Percentiles rank a stretch among this genome's conserved stretches.
These are phyloP conservation scores for Actinostola sp. DNA, from an alignment of 92 coral and sea anemone species.

Conservation along the genomic window DNA sequence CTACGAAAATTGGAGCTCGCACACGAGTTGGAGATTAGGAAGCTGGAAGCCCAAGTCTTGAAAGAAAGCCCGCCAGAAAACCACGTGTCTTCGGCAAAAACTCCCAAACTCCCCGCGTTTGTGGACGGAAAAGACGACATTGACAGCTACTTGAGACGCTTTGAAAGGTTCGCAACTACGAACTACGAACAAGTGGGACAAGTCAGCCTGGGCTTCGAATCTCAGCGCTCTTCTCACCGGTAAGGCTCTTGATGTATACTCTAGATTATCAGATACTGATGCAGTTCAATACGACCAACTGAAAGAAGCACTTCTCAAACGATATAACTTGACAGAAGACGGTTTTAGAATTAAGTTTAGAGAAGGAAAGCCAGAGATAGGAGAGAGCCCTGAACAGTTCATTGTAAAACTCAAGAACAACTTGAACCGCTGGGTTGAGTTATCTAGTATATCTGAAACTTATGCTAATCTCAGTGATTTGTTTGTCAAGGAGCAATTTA, in stretches of 20 bases:
- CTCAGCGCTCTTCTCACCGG: slow-evolving; percentile 60
- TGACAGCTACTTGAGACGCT: slow-evolving; percentile 49
- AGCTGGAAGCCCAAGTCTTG: background rate
- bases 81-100: slow-evolving; percentile 24
- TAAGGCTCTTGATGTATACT: slow-evolving; percentile 61
- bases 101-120: slow-evolving; percentile 60
- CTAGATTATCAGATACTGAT: slow-evolving; percentile 48
- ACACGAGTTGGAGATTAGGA: slow-evolving; percentile 29
- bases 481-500: slow-evolving; percentile 58
- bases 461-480: slow-evolving; percentile 40
- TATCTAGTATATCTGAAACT: slow-evolving; percentile 37
- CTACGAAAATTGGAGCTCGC: slow-evolving; percentile 24
- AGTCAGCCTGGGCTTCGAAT: slow-evolving; percentile 42
- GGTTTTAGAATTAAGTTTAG: slow-evolving; percentile 46
- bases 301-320: slow-evolving; percentile 53
- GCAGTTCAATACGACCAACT: slow-evolving; percentile 38
- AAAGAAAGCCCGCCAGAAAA: slow-evolving; percentile 1
- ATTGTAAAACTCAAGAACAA: slow-evolving; percentile 25
- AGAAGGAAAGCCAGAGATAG: slow-evolving; percentile 32
- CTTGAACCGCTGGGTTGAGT: slow-evolving; percentile 44
- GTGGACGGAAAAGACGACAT: slow-evolving; percentile 59
- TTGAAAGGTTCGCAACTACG: slow-evolving; percentile 54
- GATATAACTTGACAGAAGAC: slow-evolving; percentile 51
- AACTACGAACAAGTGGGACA: slow-evolving; percentile 45
- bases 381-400: slow-evolving; percentile 50